Conservation (phyloP, 2,797 vertebrate species). For the Anguilla anguilla region DNA sequence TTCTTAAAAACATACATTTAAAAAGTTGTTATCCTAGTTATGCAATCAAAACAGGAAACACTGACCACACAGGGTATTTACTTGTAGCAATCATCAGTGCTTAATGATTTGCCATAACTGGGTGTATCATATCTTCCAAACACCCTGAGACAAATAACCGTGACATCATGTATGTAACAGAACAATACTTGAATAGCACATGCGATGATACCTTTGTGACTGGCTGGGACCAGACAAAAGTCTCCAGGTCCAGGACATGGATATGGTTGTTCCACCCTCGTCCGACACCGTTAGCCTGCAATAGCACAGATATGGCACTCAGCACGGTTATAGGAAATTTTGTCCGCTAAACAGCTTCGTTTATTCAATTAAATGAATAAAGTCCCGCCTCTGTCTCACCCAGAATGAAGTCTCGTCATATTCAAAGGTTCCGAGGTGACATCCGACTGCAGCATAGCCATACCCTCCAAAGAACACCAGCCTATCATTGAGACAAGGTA, state of each 20-base stretch:
- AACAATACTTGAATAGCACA: background rate
- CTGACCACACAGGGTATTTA: background rate
- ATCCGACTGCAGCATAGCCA: conserved; percentile 85
- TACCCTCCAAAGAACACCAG: conserved; percentile 98
- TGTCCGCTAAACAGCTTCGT: background rate
- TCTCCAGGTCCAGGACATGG: conserved; percentile 90
- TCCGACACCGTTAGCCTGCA: conserved; percentile 74
- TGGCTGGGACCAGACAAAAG: conserved; percentile 87
- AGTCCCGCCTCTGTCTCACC: conserved; percentile 62
- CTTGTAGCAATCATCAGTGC: background rate
- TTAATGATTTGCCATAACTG: background rate
- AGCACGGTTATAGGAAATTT: background rate
- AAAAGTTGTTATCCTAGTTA: background rate
- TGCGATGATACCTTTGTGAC: conserved; percentile 79
- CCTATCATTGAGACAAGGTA: conserved; percentile 49
- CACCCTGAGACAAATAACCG: background rate
- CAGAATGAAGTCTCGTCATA: conserved; percentile 88
- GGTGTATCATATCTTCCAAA: background rate
- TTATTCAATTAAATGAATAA: background rate
- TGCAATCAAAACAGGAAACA: background rate
- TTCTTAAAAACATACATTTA: background rate
- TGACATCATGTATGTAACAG: background rate
- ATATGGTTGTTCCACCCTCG: conserved; percentile 97
- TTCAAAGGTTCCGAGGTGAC: conserved; percentile 87
- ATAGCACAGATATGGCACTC: conserved; percentile 11